Evolutionary conservation across 2,888 invertebrate species (phyloP).

Genomic region (Callyntrura sp.): DNA sequence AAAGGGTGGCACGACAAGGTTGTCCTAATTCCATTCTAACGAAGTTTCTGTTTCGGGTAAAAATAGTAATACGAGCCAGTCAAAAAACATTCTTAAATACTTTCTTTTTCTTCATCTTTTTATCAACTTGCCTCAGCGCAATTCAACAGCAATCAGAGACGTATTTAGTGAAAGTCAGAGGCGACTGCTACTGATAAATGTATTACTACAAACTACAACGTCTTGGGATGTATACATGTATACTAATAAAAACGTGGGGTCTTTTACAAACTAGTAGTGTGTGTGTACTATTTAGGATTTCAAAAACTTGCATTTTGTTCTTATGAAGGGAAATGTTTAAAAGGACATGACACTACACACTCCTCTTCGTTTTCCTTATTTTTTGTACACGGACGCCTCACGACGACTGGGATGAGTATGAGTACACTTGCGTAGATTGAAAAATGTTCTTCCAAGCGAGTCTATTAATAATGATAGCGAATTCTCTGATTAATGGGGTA

Average conservation of each 20-base stretch:
- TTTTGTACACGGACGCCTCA: slow-evolving; percentile 43
- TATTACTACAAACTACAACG: too few species aligned
- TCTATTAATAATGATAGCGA: slow-evolving; percentile 82
- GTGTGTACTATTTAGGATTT: neutral
- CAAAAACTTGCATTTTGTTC: neutral
- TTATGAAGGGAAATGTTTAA: neutral
- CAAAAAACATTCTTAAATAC: slow-evolving; percentile 3
- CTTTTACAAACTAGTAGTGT: neutral
- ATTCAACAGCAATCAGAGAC: slow-evolving; percentile 34
- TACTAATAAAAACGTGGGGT: neutral
- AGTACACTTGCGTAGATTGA: slow-evolving; percentile 31
- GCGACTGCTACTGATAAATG: slow-evolving; percentile 17
- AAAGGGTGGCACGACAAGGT: neutral
- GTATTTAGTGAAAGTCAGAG: slow-evolving; percentile 8
- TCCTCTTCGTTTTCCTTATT: neutral
- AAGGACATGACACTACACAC: neutral
- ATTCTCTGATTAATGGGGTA: slow-evolving; percentile 84
- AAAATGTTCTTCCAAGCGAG: slow-evolving; percentile 70
- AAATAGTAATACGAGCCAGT: neutral
- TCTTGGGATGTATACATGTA: neutral
- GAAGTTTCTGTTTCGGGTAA: slow-evolving; percentile 11
- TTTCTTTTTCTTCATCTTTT: slow-evolving; percentile 41
- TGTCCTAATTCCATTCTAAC: slow-evolving; percentile 49
- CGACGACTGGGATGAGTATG: neutral
- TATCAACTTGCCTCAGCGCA: slow-evolving; percentile 34